Evolutionary conservation across 2,797 vertebrate genomes (phyloP).

Genomic region (Dermochelys coriacea): DNA sequence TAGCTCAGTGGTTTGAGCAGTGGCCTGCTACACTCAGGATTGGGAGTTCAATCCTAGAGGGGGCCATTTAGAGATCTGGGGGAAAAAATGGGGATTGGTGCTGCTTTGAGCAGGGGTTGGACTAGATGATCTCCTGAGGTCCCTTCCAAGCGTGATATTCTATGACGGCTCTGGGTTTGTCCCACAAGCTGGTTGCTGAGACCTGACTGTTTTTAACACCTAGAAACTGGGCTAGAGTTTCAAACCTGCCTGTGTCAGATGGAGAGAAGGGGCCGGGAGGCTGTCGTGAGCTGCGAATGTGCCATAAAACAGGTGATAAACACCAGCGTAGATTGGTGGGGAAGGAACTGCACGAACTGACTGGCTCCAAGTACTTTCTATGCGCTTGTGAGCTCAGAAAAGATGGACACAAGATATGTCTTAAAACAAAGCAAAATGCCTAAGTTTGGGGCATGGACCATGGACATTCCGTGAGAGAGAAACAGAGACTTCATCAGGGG

Average conservation of each 20-base stretch:
- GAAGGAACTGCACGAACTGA: background rate
- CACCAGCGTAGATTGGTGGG: background rate
- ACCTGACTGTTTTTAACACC: background rate
- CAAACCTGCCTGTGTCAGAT: background rate
- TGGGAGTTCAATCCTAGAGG: too few species aligned
- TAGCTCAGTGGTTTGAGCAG: too few species aligned
- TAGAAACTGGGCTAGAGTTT: background rate
- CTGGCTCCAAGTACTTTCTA: background rate
- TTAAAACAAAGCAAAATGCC: background rate
- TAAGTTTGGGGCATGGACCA: background rate
- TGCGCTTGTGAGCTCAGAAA: background rate
- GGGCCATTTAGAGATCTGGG: too few species aligned
- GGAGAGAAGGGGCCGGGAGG: background rate
- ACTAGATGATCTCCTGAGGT: too few species aligned
- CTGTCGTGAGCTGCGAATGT: background rate
- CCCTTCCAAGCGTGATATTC: too few species aligned
- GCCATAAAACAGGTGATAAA: background rate
- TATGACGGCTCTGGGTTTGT: too few species aligned
- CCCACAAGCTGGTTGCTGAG: background rate
- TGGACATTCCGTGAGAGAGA: background rate
- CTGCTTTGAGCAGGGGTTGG: too few species aligned
- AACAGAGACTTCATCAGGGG: too few species aligned
- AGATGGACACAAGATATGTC: background rate
- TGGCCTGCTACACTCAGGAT: too few species aligned
- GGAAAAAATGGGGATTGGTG: too few species aligned